Evolutionary conservation across 2,113 vertebrate species (phyloP).

Genomic region (Nibea coibor): DNA sequence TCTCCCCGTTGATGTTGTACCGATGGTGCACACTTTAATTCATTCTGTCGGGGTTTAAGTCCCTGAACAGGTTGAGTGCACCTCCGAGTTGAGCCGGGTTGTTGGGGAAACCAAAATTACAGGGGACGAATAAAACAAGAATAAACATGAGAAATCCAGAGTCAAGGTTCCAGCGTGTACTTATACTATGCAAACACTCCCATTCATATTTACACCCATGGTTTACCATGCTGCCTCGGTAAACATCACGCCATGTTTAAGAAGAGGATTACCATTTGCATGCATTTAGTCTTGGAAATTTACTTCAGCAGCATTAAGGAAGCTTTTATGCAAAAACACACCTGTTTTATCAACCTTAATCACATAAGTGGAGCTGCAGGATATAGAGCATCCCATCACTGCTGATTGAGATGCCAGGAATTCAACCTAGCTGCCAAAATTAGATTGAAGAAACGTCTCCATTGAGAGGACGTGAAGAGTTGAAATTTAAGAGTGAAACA

Average conservation of each 20-base stretch:
- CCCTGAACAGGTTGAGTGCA: constrained; percentile 9
- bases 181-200: background rate
- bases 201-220: constrained; percentile 29
- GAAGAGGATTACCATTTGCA: constrained; percentile 11
- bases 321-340: constrained; percentile 50
- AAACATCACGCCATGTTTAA: background rate
- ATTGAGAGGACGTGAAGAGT: constrained; percentile 4
- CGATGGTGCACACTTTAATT: background rate
- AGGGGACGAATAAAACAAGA: constrained; percentile 21
- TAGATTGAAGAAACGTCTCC: background rate
- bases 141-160: constrained; percentile 22
- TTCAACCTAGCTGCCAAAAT: constrained; percentile 21
- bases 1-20: constrained; percentile 18
- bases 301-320: background rate
- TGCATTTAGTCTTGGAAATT: background rate
- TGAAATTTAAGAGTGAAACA: background rate
- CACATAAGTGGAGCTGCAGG: constrained; percentile 18
- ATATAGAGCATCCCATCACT: constrained; percentile 19
- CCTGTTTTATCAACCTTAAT: constrained; percentile 52
- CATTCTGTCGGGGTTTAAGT: constrained; percentile 35
- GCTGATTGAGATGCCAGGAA: constrained; percentile 41
- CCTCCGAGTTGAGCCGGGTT: background rate
- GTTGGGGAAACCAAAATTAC: constrained; percentile 10
- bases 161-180: constrained; percentile 1
- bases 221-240: background rate